Conservation (phyloP, 2,797 vertebrate genomes). For the Sebastolobus alascanus region DNA sequence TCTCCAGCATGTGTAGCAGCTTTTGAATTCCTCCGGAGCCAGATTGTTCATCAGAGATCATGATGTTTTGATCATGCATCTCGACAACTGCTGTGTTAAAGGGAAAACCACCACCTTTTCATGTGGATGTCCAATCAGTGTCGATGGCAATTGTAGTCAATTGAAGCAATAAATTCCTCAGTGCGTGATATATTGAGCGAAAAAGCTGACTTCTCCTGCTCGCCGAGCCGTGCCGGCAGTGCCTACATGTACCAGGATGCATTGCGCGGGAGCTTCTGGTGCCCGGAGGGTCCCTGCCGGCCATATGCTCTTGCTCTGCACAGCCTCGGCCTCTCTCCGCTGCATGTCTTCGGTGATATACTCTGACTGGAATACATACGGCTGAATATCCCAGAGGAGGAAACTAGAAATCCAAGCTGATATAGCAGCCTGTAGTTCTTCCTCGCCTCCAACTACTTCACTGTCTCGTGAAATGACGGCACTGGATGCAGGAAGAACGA, state of each 20-base stretch:
- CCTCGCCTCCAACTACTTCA: not conserved
- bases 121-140: not conserved
- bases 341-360: not conserved
- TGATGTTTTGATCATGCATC: constrained; percentile 30
- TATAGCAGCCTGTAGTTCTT: not conserved
- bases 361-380: not conserved
- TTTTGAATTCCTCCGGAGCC: constrained; percentile 32
- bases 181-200: not conserved
- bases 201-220: not conserved
- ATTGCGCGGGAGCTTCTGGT: not conserved
- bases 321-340: not conserved
- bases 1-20: constrained; percentile 21
- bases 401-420: not conserved
- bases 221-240: not conserved
- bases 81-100: constrained; percentile 9
- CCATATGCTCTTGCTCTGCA: not conserved
- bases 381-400: not conserved
- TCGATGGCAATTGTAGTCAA: not conserved
- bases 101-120: not conserved
- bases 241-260: not conserved
- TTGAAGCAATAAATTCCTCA: not conserved
- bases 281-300: not conserved
- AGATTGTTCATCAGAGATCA: constrained; percentile 30
- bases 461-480: not conserved
- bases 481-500: not conserved